phyloP scores from a whole-genome alignment of 2,888 invertebrate species.

The Dolichomitus sp. region DNA sequence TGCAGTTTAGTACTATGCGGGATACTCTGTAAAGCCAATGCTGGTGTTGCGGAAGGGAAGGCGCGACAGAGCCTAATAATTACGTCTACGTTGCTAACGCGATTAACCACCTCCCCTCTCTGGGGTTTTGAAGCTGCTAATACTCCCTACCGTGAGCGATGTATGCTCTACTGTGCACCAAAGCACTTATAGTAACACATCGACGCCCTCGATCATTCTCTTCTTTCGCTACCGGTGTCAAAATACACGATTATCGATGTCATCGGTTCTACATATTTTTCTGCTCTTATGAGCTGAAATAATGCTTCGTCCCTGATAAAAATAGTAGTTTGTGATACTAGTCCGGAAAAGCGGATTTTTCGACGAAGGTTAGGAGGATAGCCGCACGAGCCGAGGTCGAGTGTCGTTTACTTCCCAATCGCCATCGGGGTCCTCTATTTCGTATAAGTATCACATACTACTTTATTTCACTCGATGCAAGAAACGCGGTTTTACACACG shows the following conservation, averaged over 20 bases:
- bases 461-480: too few species aligned
- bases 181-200: constrained; percentile 33
- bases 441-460: too few species aligned
- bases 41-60: constrained; percentile 9
- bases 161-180: constrained; percentile 13
- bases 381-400: too few species aligned
- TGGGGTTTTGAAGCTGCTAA: constrained; percentile 31
- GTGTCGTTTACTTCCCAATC: too few species aligned
- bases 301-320: background rate
- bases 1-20: background rate
- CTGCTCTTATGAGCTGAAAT: background rate
- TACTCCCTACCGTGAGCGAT: constrained; percentile 7
- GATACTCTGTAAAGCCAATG: constrained; percentile 2
- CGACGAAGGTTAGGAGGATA: too few species aligned
- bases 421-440: too few species aligned
- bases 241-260: constrained; percentile 34
- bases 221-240: constrained; percentile 47
- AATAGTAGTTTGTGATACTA: background rate
- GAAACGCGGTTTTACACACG: too few species aligned
- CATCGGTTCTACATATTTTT: background rate
- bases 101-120: constrained; percentile 26
- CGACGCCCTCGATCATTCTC: background rate
- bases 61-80: constrained; percentile 44
- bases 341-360: too few species aligned
- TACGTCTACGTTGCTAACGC: constrained; percentile 44